Evolutionary conservation across 2,797 vertebrate genomes (phyloP).

Genomic region (Catharus ustulatus): DNA sequence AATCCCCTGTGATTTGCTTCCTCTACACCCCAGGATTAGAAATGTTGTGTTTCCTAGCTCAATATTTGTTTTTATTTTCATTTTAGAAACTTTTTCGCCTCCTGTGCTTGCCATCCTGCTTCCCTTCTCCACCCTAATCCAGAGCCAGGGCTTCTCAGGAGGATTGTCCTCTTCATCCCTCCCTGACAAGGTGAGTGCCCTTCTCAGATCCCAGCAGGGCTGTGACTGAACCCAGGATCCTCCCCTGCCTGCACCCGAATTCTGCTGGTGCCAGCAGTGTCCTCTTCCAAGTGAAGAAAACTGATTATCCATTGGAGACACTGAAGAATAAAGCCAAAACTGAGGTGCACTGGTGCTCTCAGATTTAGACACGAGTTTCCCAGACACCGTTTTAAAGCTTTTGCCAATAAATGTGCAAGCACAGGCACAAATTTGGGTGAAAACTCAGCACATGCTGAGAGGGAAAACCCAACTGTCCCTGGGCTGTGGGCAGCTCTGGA

Average conservation of each 20-base stretch:
- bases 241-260: neutral
- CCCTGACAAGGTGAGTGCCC: conserved; percentile 9
- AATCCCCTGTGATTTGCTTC: neutral
- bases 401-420: neutral
- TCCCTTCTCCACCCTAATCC: neutral
- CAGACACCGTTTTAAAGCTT: neutral
- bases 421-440: neutral
- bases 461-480: neutral
- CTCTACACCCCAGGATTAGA: neutral
- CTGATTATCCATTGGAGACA: neutral
- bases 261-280: neutral
- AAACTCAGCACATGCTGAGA: neutral
- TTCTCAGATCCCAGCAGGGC: neutral
- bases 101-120: neutral
- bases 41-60: neutral
- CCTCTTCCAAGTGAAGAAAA: neutral
- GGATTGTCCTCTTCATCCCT: neutral
- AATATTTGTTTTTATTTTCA: neutral
- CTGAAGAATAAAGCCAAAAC: neutral
- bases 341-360: neutral
- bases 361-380: neutral
- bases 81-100: neutral
- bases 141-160: conserved; percentile 9
- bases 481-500: neutral
- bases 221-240: neutral